Conservation (phyloP, 2,797 vertebrate genomes). For the Helarctos malayanus region DNA sequence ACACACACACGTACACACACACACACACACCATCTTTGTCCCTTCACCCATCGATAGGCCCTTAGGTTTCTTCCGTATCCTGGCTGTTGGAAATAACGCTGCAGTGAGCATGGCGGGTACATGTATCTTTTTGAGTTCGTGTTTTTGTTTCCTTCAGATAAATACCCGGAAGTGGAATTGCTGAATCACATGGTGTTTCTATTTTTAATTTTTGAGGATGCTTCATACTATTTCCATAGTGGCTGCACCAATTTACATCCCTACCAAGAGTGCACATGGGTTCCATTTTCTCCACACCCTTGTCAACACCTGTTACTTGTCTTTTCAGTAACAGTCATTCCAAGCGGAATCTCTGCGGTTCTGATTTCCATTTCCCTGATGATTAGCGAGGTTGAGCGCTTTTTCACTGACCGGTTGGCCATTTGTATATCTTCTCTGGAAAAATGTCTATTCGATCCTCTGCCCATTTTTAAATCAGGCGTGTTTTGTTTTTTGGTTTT, state of each 20-base stretch:
- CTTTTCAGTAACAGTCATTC: not conserved
- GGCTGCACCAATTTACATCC: not conserved
- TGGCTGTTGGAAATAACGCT: not conserved
- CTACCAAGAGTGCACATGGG: not conserved
- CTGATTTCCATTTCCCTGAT: not conserved
- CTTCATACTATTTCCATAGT: not conserved
- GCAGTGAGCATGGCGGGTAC: not conserved
- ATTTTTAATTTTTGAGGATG: not conserved
- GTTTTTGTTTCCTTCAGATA: not conserved
- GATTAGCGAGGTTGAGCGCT: not conserved
- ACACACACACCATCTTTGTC: not conserved
- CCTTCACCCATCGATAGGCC: not conserved
- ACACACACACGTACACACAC: fast-evolving
- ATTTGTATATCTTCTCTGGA: not conserved
- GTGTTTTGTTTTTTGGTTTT: not conserved
- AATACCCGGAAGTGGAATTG: not conserved
- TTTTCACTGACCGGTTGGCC: not conserved
- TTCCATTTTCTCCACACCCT: not conserved
- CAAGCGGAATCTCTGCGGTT: not conserved
- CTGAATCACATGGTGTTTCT: not conserved
- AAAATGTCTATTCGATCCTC: not conserved
- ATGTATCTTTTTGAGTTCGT: not conserved
- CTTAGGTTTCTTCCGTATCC: not conserved
- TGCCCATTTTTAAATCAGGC: not conserved
- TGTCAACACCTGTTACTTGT: not conserved